A percentile compares a stretch with the other conserved stretches of the same genome.
Conservation (phyloP, 1,140 invertebrate species). For the Tetragnatha versicolor region DNA sequence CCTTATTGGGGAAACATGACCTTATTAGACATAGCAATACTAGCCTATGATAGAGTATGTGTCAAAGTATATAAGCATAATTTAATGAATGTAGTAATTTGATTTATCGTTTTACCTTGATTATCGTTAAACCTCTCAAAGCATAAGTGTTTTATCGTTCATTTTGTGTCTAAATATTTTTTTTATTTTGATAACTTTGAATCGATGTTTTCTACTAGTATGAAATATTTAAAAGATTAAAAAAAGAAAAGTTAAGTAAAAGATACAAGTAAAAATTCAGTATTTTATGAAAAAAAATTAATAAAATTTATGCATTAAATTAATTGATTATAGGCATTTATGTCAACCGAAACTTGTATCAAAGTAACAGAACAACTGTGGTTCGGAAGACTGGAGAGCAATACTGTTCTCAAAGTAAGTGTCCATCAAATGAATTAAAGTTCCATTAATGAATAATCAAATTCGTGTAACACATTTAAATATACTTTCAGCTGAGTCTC, state of each 20-base stretch:
- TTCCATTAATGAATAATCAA: background rate
- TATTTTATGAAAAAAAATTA: background rate
- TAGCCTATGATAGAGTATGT: slow-evolving; percentile 42
- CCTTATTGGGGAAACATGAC: slow-evolving; percentile 59
- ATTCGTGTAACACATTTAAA: background rate
- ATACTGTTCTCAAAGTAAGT: slow-evolving; percentile 37
- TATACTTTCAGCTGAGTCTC: slow-evolving; percentile 54
- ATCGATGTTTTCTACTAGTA: too few species aligned
- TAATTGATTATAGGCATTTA: slow-evolving; percentile 30
- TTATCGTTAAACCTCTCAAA: too few species aligned
- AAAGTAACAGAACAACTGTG: slow-evolving; percentile 45
- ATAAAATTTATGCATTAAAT: background rate
- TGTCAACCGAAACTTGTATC: slow-evolving; percentile 44
- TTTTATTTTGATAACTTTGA: too few species aligned
- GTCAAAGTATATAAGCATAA: too few species aligned
- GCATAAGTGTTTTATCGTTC: too few species aligned
- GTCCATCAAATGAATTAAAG: background rate
- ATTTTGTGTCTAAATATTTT: too few species aligned
- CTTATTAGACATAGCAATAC: slow-evolving; percentile 47
- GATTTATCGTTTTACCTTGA: too few species aligned
- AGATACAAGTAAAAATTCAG: too few species aligned
- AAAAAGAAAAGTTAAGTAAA: too few species aligned
- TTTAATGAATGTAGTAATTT: too few species aligned
- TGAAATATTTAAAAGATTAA: too few species aligned
- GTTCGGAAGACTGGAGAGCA: slow-evolving; percentile 50